phyloP scores from a whole-genome alignment of 2,888 invertebrate species.

The Artemia sp. region DNA sequence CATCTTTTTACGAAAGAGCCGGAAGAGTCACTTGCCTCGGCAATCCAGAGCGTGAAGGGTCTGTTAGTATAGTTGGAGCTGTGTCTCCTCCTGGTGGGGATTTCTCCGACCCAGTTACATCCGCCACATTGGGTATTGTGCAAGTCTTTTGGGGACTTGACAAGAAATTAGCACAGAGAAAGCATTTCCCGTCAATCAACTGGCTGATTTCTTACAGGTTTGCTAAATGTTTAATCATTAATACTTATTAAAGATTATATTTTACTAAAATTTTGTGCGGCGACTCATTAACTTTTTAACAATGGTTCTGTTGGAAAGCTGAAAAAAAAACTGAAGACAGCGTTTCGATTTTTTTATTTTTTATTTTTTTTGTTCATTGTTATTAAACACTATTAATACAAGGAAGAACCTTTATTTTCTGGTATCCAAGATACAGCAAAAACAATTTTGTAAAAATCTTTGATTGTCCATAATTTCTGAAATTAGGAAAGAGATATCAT shows the following conservation, averaged over 20 bases:
- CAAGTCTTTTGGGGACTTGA: conserved; percentile 99
- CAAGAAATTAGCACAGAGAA: conserved; percentile 95
- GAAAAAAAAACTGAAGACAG: not conserved
- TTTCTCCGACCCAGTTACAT: conserved; percentile 99
- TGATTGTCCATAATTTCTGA: too few species aligned
- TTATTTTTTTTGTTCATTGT: conserved; percentile 7
- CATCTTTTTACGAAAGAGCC: conserved; percentile 98
- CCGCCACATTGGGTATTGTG: conserved; percentile 94
- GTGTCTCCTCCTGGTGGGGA: conserved; percentile 99
- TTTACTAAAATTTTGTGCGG: too few species aligned
- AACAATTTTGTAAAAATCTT: too few species aligned
- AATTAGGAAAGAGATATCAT: too few species aligned
- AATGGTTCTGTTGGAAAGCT: too few species aligned
- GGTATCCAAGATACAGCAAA: too few species aligned
- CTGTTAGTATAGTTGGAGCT: conserved; percentile 97
- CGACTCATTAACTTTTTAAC: too few species aligned
- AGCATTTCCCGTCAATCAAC: conserved; percentile 99
- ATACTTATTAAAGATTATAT: too few species aligned
- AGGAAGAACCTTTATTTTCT: too few species aligned
- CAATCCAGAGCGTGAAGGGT: conserved; percentile 94
- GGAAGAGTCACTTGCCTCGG: conserved; percentile 93
- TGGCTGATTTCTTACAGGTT: conserved; percentile 94
- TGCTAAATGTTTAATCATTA: not conserved
- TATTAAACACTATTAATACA: too few species aligned
- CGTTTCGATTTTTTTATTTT: not conserved